Evolutionary conservation across 2,797 vertebrate genomes (phyloP).

Genomic region (Emydoidea blandingii): DNA sequence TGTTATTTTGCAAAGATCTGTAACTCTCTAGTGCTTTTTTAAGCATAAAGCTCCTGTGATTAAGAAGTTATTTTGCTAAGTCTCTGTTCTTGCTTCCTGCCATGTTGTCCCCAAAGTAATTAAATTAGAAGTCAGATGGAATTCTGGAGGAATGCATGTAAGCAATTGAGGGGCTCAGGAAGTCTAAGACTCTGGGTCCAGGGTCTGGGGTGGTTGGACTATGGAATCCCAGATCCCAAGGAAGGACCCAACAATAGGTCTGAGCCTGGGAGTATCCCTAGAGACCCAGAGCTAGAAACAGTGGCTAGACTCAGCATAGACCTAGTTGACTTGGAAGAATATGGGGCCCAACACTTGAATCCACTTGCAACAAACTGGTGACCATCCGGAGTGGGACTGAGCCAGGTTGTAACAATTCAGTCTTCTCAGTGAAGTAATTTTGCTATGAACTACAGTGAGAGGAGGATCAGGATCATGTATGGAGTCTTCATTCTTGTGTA

Average conservation of each 20-base stretch:
- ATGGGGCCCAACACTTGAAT: background rate
- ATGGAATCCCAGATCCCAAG: background rate
- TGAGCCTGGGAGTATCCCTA: background rate
- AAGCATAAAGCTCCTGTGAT: background rate
- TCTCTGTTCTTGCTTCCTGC: background rate
- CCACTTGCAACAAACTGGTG: background rate
- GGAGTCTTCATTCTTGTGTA: conserved; percentile 1
- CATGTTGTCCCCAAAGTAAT: background rate
- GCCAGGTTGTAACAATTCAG: background rate
- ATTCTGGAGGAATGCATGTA: fast-evolving
- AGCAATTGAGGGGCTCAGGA: background rate
- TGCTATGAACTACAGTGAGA: background rate
- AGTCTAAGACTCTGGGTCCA: background rate
- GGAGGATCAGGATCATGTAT: background rate
- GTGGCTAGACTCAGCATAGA: background rate
- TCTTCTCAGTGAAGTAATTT: background rate
- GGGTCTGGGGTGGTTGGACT: background rate
- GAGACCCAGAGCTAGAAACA: background rate
- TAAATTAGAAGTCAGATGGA: background rate
- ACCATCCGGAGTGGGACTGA: background rate
- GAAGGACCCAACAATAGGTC: fast-evolving
- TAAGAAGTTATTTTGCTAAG: background rate
- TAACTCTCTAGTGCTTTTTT: background rate
- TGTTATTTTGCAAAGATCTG: background rate
- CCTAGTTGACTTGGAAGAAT: background rate